phyloP scores from a whole-genome alignment of 2,888 invertebrate genomes.

The Ormyrus thymus region DNA sequence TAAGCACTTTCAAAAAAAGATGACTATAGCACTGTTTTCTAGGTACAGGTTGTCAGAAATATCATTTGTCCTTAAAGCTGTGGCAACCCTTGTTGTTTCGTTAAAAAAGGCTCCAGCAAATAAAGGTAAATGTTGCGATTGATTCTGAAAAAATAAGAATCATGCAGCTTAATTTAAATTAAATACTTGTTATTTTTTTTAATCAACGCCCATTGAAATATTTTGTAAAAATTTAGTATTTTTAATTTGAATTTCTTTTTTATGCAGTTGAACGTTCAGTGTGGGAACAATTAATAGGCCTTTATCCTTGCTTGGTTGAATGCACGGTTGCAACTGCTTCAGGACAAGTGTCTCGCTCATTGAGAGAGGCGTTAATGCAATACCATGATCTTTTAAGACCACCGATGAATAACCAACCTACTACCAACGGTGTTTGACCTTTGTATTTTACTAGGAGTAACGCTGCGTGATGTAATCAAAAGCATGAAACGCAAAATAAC shows the following conservation, averaged over 20 bases:
- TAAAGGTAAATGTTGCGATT: constrained; percentile 79
- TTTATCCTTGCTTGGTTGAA: constrained; percentile 93
- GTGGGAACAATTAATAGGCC: constrained; percentile 93
- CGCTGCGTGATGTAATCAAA: constrained; percentile 24
- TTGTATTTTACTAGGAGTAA: constrained; percentile 39
- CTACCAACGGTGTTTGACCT: constrained; percentile 72
- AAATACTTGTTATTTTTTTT: neutral
- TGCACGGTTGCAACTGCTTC: constrained; percentile 87
- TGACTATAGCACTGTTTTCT: constrained; percentile 66
- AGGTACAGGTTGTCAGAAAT: constrained; percentile 96
- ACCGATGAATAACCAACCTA: constrained; percentile 73
- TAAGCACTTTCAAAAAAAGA: constrained; percentile 43
- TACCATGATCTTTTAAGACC: constrained; percentile 88
- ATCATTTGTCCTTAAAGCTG: constrained; percentile 95
- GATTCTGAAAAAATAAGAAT: neutral
- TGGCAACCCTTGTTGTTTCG: constrained; percentile 92
- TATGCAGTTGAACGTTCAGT: constrained; percentile 87
- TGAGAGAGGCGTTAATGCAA: constrained; percentile 90
- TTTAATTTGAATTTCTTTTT: neutral
- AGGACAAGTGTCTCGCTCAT: constrained; percentile 86
- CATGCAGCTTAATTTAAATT: neutral
- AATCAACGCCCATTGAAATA: neutral
- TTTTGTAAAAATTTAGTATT: constrained; percentile 2
- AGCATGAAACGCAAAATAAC: neutral
- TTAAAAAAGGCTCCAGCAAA: constrained; percentile 93